A percentile compares a stretch with the other conserved stretches of the same genome.
These are phyloP conservation scores for Myrmophylax atrothorax DNA, from an alignment of 2,113 vertebrate genomes.

Conservation along the genomic window DNA sequence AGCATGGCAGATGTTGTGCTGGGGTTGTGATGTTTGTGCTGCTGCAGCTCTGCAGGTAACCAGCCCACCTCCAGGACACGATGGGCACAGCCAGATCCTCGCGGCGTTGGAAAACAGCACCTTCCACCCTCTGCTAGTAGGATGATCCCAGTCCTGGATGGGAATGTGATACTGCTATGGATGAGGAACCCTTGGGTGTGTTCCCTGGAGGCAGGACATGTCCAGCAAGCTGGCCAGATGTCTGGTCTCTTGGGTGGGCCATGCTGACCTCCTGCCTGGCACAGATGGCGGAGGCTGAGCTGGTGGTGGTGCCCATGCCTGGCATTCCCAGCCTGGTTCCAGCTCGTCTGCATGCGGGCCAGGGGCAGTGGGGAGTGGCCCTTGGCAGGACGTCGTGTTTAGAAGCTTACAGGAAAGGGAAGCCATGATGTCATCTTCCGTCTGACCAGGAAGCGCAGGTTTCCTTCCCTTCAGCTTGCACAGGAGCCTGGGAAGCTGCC, in stretches of 20 bases:
- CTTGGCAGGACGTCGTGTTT: conserved; percentile 73
- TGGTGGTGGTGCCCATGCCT: neutral
- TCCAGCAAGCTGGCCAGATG: neutral
- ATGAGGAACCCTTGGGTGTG: accelerated
- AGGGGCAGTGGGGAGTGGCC: conserved; percentile 50
- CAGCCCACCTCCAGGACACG: accelerated
- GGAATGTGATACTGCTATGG: neutral
- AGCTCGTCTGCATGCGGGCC: neutral
- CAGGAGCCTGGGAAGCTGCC: conserved; percentile 26
- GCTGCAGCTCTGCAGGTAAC: accelerated
- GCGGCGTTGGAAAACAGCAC: neutral
- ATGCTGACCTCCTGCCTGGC: neutral
- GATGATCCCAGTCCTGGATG: neutral
- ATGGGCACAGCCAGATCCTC: accelerated
- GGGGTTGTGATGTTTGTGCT: neutral
- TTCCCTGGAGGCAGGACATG: neutral
- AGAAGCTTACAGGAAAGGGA: conserved; percentile 74
- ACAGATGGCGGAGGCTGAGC: neutral
- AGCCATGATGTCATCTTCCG: conserved; percentile 73
- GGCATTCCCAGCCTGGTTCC: neutral
- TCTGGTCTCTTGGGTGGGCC: neutral
- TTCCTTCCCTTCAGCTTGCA: conserved; percentile 68
- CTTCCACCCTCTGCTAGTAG: neutral
- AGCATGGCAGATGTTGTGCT: accelerated
- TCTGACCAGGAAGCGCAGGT: conserved; percentile 78